Conservation (phyloP, 1,140 invertebrate species). For the Holcopasites calliopsidis region DNA sequence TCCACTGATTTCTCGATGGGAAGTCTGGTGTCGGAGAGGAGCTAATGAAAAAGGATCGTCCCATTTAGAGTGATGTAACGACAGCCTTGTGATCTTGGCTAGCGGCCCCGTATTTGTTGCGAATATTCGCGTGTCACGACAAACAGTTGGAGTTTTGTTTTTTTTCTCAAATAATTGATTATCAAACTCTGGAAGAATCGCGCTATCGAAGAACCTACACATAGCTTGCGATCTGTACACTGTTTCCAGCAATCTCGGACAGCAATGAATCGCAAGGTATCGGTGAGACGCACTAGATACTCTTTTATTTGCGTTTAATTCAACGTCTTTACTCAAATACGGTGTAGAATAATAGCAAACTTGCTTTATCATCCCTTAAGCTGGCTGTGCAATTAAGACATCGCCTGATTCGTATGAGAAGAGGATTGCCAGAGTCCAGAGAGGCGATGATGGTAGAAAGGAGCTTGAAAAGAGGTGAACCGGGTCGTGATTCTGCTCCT, state of each 20-base stretch:
- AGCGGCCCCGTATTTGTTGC: slow-evolving; percentile 1
- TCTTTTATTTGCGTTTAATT: no score
- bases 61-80: slow-evolving; percentile 7
- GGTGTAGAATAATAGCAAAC: no score
- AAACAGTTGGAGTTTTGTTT: slow-evolving; percentile 28
- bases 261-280: background rate
- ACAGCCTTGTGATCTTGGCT: slow-evolving; percentile 12
- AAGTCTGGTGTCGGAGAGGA: background rate
- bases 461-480: slow-evolving; percentile 8
- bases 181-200: background rate
- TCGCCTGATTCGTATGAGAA: slow-evolving; percentile 67
- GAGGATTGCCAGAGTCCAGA: slow-evolving; percentile 31
- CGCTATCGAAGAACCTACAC: background rate
- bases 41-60: background rate
- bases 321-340: no score
- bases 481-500: background rate
- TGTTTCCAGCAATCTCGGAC: background rate
- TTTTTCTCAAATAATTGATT: background rate
- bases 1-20: no score
- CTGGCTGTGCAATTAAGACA: slow-evolving; percentile 74
- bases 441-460: slow-evolving; percentile 11
- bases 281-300: no score
- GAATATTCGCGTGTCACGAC: slow-evolving; percentile 7
- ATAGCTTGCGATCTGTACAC: background rate
- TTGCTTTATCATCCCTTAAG: no score